These are phyloP conservation scores for Drepanosiphum platanoidis DNA, from an alignment of 2,888 invertebrate species.

Conservation along the genomic window DNA sequence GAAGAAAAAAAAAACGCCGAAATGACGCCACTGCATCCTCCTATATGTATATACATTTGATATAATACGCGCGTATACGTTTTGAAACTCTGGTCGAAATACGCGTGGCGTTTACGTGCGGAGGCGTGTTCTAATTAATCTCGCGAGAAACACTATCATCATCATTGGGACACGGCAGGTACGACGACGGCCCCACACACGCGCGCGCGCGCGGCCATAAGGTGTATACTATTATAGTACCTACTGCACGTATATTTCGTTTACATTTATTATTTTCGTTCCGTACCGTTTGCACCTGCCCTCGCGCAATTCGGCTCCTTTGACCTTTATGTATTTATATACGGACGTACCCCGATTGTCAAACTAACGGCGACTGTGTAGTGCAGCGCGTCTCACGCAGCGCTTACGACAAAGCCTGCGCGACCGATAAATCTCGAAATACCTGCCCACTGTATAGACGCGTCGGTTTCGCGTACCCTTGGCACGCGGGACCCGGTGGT, in stretches of 20 bases:
- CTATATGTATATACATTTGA: too few species aligned
- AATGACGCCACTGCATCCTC: too few species aligned
- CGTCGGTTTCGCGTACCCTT: too few species aligned
- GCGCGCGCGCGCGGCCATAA: too few species aligned
- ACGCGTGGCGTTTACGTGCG: neutral
- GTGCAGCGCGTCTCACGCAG: conserved; percentile 16
- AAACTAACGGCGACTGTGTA: neutral
- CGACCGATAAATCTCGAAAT: conserved; percentile 43
- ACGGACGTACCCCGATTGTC: neutral
- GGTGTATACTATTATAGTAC: too few species aligned
- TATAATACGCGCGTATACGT: neutral
- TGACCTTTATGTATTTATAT: conserved; percentile 32
- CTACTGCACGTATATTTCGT: neutral
- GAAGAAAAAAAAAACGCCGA: too few species aligned
- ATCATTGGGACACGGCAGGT: neutral
- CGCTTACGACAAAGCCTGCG: neutral
- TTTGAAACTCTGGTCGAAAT: neutral
- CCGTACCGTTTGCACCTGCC: neutral
- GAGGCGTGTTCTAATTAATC: neutral
- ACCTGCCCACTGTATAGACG: neutral
- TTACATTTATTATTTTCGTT: neutral
- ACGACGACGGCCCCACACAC: neutral
- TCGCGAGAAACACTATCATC: conserved; percentile 1
- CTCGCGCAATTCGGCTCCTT: neutral
- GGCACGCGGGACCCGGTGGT: neutral